These are phyloP conservation scores for Rugalucina vietnamica DNA, from an alignment of 2,888 invertebrate genomes.

Conservation along the genomic window DNA sequence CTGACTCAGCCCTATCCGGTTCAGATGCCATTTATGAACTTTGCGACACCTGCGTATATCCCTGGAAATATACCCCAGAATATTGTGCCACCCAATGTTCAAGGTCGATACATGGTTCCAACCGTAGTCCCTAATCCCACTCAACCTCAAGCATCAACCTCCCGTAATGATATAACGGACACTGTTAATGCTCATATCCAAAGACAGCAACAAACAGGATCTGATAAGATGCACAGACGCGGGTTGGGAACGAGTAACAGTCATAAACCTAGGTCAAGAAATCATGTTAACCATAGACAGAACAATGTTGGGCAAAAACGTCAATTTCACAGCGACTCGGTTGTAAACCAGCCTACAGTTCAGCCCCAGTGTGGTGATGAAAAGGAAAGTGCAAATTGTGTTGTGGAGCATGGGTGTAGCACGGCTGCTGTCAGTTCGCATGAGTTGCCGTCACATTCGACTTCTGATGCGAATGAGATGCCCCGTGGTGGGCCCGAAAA, in stretches of 20 bases:
- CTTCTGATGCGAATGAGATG: no score
- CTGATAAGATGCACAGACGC: no score
- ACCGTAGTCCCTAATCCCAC: no score
- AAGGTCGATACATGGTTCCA: neutral
- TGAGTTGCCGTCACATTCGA: no score
- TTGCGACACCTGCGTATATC: neutral
- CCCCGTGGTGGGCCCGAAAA: neutral
- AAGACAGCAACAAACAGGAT: no score
- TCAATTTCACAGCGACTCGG: neutral
- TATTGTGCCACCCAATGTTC: neutral
- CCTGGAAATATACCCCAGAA: neutral
- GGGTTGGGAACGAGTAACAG: no score
- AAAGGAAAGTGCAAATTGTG: neutral
- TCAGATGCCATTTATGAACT: neutral
- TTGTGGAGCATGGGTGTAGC: neutral
- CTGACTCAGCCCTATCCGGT: neutral
- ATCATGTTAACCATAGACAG: no score
- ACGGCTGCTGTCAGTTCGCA: neutral
- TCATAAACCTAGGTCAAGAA: no score
- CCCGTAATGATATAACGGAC: no score
- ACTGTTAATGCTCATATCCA: no score
- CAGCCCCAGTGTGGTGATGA: neutral
- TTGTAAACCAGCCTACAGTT: neutral
- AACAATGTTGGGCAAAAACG: neutral
- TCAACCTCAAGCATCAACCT: no score